Percentiles rank a stretch among this genome's conserved stretches.
These are phyloP conservation scores for Melopsittacus undulatus DNA, from an alignment of 2,797 vertebrate species.

Conservation along the genomic window DNA sequence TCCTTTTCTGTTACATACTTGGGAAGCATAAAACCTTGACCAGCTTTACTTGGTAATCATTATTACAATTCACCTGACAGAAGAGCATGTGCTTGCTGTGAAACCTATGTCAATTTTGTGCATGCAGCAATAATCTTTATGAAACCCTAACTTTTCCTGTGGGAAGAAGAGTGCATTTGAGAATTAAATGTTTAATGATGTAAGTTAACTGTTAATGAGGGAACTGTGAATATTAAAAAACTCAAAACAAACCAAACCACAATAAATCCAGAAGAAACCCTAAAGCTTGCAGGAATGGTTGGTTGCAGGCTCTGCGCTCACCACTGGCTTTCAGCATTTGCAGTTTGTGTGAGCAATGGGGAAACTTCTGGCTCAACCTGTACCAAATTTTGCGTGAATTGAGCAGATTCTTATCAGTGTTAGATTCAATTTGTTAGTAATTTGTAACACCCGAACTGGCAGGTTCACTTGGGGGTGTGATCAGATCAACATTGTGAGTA, in stretches of 20 bases:
- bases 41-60: not conserved
- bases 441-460: not conserved
- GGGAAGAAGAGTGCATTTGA: not conserved
- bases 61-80: not conserved
- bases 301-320: not conserved
- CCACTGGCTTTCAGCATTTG: not conserved
- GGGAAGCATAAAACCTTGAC: not conserved
- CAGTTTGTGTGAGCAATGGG: not conserved
- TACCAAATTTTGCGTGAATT: not conserved
- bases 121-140: not conserved
- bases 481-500: not conserved
- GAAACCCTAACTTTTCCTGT: not conserved
- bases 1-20: not conserved
- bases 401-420: not conserved
- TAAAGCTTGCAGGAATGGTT: not conserved
- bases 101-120: not conserved
- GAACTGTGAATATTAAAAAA: not conserved
- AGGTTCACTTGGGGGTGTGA: not conserved
- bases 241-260: not conserved
- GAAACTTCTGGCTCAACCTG: not conserved
- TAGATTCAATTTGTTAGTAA: not conserved
- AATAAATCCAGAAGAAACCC: not conserved
- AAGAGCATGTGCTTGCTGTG: slow-evolving; percentile 43
- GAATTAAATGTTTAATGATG: not conserved
- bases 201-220: not conserved